Base-by-base conservation (phyloP, 2,113 vertebrate genomes). In the Mormyrus iriodes region DNA sequence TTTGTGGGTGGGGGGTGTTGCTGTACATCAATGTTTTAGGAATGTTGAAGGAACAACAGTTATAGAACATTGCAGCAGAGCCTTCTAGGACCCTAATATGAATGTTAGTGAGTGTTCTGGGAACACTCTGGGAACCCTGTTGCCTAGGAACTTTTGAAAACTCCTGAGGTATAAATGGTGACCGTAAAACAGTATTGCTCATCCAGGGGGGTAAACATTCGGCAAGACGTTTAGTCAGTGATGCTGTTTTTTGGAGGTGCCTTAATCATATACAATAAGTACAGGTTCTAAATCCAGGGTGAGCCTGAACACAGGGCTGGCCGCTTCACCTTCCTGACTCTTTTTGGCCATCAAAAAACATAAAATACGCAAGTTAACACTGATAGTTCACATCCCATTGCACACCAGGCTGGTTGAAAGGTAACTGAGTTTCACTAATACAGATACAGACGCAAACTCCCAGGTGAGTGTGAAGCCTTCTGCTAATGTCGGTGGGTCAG, bases 381-480 rank as follows among this genome's bases (percentile, higher is more conserved):
- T 9, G 21, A n/a, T 61, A 31, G 35, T 79, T 79, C 73, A 39
- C 19, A 5, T 82, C 76, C 76, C 61, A 24, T 55, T 46, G 39
- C 88, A 88, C 44, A 88, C 27, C 46, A 52, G 9, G 7, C 48
- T 49, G 92, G 86, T 91, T 92, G 88, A 91, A 92, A 92, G 91
- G 93, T 93, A 95, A 93, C 89, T 88, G 94, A 94, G 93, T 93
- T 91, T 13, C 90, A 92, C 93, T 94, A 92, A 94, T 94, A 92
- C 90, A 88, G 86, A 91, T 91, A 94, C 90, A 93, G 93, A 90
- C 91, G 93, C 89, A 94, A 94, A 94, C 91, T 91, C 89, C n/a
- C 61, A 51, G 90, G 93, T 93, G 94, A 95, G 92, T 93, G 95
- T 94, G 92, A 91, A 92, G 93, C 92, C 90, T 88, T 94, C 93